These are phyloP conservation scores for Zaprionus camerounensis DNA, from an alignment of 1,140 invertebrate species.

Conservation along the genomic window DNA sequence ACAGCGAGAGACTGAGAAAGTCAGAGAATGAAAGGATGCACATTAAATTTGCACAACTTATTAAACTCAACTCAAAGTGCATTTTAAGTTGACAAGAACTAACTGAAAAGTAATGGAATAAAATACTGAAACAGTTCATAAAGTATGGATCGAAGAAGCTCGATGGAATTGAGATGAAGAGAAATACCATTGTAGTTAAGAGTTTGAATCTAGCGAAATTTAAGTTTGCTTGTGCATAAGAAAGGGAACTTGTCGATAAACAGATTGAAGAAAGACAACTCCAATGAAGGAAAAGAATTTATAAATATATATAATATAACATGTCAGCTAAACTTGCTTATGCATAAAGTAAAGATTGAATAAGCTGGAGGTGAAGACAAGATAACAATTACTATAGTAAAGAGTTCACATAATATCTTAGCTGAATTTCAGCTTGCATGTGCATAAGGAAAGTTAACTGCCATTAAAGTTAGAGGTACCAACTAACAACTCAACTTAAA, in stretches of 20 bases:
- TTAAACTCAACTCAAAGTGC: neutral
- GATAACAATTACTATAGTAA: too few species aligned
- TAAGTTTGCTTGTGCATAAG: too few species aligned
- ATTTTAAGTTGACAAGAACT: neutral
- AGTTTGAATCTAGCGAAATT: too few species aligned
- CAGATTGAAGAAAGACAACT: too few species aligned
- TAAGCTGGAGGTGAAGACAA: too few species aligned
- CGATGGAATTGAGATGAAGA: neutral
- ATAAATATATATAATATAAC: too few species aligned
- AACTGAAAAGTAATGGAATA: neutral
- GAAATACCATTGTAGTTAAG: too few species aligned
- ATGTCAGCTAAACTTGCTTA: too few species aligned
- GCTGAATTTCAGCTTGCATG: too few species aligned
- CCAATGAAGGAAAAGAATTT: too few species aligned
- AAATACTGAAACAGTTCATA: neutral
- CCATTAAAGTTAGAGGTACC: neutral
- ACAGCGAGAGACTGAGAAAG: neutral
- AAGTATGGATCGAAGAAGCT: neutral
- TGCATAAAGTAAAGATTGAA: too few species aligned
- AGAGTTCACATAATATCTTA: neutral
- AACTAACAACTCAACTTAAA: neutral
- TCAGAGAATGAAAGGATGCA: neutral
- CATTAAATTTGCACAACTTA: constrained; percentile 1
- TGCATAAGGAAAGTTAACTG: neutral
- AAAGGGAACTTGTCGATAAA: too few species aligned